Base-by-base conservation (phyloP, 2,888 invertebrate species). In the Ametastegia equiseti region DNA sequence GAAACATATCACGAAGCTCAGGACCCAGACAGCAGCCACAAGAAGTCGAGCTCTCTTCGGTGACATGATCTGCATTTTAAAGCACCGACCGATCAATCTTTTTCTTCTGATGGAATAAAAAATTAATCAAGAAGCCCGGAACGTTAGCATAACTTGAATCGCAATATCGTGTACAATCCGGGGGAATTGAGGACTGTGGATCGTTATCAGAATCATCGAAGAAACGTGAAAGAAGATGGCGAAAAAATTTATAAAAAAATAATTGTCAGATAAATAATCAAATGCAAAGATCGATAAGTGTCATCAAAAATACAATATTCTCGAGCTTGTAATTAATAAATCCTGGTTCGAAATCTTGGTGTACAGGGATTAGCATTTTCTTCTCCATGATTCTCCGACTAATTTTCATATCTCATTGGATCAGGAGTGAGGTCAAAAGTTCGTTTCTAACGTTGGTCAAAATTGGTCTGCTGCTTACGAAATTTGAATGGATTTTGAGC, bases 1-100 rank as follows among this genome's bases (percentile, higher is more conserved):
- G 90, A 98, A 98, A 91, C 98, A 99, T 87, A 99, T 98, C 87
- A 98, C 96, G 91, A 98, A 98, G 81, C 98, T 98, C 80, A 98
- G 94, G 83, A 98, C 95, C 99, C 99, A 99, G 19, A 98, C 96
- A n/a, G 96, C 95, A 80, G 95, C 97, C 82, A 98, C 97, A 85
- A 98, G 94, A 79, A 96, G 93, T 91, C 97, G 97, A 19, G 98
- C 98, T 83, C 97, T 93, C 87, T 95, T 95, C 86, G 96, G 94
- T 87, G 97, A 96, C 97, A 97, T 97, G 88, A 97, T 96, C 93
- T 96, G 88, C 45, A 83, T 83, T 79, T 78, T 42, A 78, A 78
- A 78, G 39, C 78, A 78, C 45, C 42, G 33, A 42, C 57, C 78
- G 27, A 78, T 78, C 42, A 42, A 57, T 78, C 78, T 75, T 75